Evolutionary conservation across 2,797 vertebrate species (phyloP).

Genomic region (Ambastaia sidthimunki): DNA sequence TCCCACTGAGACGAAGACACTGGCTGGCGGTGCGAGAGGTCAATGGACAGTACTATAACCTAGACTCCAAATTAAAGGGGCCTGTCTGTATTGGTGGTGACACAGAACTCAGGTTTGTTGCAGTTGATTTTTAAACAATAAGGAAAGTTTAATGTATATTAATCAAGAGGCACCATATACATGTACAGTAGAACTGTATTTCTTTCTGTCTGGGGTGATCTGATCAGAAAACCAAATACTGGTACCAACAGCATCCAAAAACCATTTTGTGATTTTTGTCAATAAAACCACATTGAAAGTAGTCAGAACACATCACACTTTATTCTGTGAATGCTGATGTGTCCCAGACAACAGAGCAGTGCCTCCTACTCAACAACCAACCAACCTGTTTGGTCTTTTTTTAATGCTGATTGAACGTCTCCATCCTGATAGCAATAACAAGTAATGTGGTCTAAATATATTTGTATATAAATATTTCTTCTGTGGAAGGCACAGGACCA

Average conservation of each 20-base stretch:
- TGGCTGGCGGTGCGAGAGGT: slow-evolving; percentile 90
- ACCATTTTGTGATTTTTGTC: not conserved
- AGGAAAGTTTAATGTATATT: no score
- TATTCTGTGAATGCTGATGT: no score
- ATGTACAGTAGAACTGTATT: not conserved
- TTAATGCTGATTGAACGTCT: no score
- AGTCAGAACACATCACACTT: not conserved
- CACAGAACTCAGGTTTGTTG: slow-evolving; percentile 77
- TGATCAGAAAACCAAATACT: no score
- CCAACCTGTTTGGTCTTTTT: no score
- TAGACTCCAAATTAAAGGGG: slow-evolving; percentile 90
- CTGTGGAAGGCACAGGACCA: no score
- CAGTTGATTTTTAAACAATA: not conserved
- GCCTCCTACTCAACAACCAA: no score
- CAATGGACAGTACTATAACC: slow-evolving; percentile 86
- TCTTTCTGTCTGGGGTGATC: not conserved
- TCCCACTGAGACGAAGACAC: slow-evolving; percentile 86
- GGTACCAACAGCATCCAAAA: not conserved
- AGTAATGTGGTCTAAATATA: no score
- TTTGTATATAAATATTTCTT: no score
- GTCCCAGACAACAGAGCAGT: no score
- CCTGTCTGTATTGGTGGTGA: slow-evolving; percentile 83
- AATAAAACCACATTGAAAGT: not conserved
- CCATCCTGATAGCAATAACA: no score
- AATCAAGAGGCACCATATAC: no score